phyloP scores from a whole-genome alignment of 2,797 vertebrate species.

The Pogonophryne albipinna region DNA sequence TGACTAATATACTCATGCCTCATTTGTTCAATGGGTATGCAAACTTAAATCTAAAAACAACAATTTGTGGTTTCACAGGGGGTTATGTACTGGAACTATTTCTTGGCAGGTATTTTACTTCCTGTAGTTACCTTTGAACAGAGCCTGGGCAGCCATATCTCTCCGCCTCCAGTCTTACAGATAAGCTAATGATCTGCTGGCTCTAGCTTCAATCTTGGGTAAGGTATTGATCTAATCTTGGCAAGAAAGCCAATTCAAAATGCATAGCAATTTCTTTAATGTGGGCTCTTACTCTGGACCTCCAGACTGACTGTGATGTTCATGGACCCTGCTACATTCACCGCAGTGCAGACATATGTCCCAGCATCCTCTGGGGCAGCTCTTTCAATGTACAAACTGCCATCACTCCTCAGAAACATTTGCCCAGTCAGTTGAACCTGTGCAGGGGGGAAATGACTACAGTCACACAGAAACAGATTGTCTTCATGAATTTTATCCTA shows the following conservation, averaged over 20 bases:
- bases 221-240: neutral
- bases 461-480: slow-evolving; percentile 15
- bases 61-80: neutral
- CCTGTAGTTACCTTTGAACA: neutral
- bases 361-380: slow-evolving; percentile 82
- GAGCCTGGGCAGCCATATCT: neutral
- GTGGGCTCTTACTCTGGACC: slow-evolving; percentile 85
- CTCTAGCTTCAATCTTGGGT: slow-evolving; percentile 10
- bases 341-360: slow-evolving; percentile 88
- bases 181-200: slow-evolving; percentile 6
- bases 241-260: slow-evolving; percentile 8
- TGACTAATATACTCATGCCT: neutral
- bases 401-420: slow-evolving; percentile 85
- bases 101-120: neutral
- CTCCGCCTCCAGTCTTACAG: neutral
- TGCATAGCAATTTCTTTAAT: slow-evolving; percentile 8
- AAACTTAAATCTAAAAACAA: neutral
- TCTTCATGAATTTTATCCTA: neutral
- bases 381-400: slow-evolving; percentile 89
- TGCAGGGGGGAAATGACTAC: neutral
- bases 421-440: slow-evolving; percentile 82
- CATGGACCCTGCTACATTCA: slow-evolving; percentile 86
- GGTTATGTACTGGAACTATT: slow-evolving; percentile 4
- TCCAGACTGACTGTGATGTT: slow-evolving; percentile 86
- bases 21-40: neutral